phyloP scores from a whole-genome alignment of 2,113 vertebrate species.

The Aspiorhynchus laticeps region DNA sequence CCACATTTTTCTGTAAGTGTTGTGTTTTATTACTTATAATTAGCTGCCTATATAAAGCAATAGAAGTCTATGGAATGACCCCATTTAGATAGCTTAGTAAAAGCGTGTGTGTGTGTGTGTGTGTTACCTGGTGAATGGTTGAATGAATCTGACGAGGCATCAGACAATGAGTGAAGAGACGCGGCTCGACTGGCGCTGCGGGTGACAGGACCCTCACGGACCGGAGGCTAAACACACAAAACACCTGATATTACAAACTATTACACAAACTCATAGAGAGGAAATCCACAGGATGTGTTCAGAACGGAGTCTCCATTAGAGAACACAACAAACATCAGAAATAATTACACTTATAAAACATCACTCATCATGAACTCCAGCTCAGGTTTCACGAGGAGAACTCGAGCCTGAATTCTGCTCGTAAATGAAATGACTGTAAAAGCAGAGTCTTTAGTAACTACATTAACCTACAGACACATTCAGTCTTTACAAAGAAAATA shows the following conservation, averaged over 20 bases:
- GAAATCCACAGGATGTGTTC: neutral
- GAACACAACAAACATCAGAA: neutral
- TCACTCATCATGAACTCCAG: too few species aligned
- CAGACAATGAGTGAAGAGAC: slow-evolving; percentile 77
- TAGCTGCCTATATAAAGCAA: too few species aligned
- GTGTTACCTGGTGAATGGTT: slow-evolving; percentile 81
- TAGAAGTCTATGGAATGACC: neutral
- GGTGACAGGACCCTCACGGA: slow-evolving; percentile 69
- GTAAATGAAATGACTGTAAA: too few species aligned
- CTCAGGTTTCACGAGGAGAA: too few species aligned
- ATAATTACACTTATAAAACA: neutral
- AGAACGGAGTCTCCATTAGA: neutral
- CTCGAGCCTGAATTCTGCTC: too few species aligned
- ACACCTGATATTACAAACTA: neutral
- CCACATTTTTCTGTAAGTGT: too few species aligned
- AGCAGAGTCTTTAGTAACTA: too few species aligned
- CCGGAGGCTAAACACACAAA: slow-evolving; percentile 80
- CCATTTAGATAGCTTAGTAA: neutral
- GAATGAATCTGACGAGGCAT: slow-evolving; percentile 82
- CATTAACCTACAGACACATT: too few species aligned
- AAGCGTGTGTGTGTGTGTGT: neutral
- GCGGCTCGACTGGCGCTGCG: slow-evolving; percentile 71
- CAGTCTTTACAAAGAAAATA: too few species aligned
- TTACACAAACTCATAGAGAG: neutral
- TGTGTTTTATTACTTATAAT: too few species aligned